Evolutionary conservation across 2,113 vertebrate species (phyloP), one percentile per base, ranked within the genome.

Genomic region (Lophura nycthemera): DNA sequence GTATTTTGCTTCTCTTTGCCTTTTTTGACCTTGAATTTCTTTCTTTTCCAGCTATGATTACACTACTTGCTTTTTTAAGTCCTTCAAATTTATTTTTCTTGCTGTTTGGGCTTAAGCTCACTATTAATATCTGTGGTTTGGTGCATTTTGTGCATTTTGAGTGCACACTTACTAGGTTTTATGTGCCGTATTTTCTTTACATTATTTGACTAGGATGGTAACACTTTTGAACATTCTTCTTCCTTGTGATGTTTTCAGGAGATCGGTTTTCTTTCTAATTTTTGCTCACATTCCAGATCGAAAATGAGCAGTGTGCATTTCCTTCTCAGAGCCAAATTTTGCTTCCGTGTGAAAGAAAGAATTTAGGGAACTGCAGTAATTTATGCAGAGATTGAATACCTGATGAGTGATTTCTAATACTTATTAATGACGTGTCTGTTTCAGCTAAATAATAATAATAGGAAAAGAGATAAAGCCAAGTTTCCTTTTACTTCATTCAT

Each of bases 261-360:
- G 48, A 29, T 45, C 8, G 8, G 6, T 20, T 91, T 90, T 72
- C 42, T 76, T 70, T 82, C 42, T 29, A 24, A 4, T 34, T 3
- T 61, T 85, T 78, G 38, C 54, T 34, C 36, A 13, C 70, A 13
- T 88, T 85, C 48, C 94, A 64, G 77, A 92, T 96, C 96, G 40
- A 86, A 97, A 92, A 95, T 83, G 70, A 92, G 40, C 86, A 69
- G n/a, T 32, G 36, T 6, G 64, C 77, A 78, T 81, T 90, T 80
- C 43, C 87, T 91, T 73, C 79, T 77, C 92, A 98, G 98, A 98
- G 97, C 95, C 74, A 92, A 97, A 7, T 90, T 99, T 97, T 98
- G 98, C 73, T 98, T 98, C 76, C 97, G 97, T 94, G 98, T 83
- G 97, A 97, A 80, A 97, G 97, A 88, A 98, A 98, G 96, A 98